Evolutionary conservation across 1,140 invertebrate species (phyloP), one percentile per base, ranked within the genome.

Genomic region (Sycophaga agraensis): DNA sequence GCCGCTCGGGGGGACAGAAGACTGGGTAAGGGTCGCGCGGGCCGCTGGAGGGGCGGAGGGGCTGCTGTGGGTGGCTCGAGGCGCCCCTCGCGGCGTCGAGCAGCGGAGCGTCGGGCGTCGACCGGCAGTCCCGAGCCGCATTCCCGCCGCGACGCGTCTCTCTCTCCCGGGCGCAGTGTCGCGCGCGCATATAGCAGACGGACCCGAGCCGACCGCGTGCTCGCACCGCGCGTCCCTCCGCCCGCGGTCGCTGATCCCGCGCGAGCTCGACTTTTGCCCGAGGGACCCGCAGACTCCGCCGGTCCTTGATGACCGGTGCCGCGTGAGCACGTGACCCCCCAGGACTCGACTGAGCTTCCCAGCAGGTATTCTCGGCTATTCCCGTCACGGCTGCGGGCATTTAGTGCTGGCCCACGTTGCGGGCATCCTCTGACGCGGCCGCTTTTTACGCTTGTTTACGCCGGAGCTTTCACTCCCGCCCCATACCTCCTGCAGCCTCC

Each of bases 71-170:
- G 53, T 67, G 28, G 51, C 63, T 63, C 65, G 67, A 65, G 49
- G 63, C 59, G 68, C 42, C 50, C 6, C 35, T 8, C 14, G 35
- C 34, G 35, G 12, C 8, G 35, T 21, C n/a, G 64, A 66, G 65
- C 45, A 22, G 67, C 69, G 66, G 68, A 71, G 66, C 67, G 64
- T 71, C 73, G 72, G 73, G 76, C 76, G 76, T 77, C 75, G 74
- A 76, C 76, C 75, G 73, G 64, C 71, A 78, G 76, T 77, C 68
- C n/a, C 71, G 70, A 73, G 71, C 66, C 46, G 57, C 26, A 42
- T 59, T 50, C 46, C 37, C 46, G 31, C 14, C 48, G 49, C 21
- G 49, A 16, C 40, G 58, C 48, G 22, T 19, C 46, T 12, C 19
- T 16, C 12, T n/a, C 12, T 5, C 3, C 37, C 9, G n/a, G n/a